Percentiles rank a stretch among this genome's conserved stretches.
Evolutionary conservation across 2,797 vertebrate species (phyloP).

Genomic region (Peromyscus melanophrys): DNA sequence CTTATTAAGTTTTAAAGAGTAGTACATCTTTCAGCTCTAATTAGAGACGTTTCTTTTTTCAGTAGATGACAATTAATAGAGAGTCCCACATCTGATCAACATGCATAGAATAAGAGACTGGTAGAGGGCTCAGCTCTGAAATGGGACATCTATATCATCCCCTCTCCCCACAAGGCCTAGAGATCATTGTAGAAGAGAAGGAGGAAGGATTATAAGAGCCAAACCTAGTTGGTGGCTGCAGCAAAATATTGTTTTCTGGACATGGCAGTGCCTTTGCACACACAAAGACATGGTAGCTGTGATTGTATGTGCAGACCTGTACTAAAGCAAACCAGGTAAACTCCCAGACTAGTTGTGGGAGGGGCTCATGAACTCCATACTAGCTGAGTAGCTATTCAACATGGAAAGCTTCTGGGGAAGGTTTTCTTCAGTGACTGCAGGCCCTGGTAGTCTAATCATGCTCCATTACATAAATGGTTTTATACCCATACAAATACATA

Average conservation of each 20-base stretch:
- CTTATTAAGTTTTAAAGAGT: constrained; percentile 30
- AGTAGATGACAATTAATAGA: neutral
- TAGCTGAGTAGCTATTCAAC: neutral
- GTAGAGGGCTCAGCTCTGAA: neutral
- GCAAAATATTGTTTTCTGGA: neutral
- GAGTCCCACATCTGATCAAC: neutral
- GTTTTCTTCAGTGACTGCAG: neutral
- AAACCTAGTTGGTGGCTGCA: neutral
- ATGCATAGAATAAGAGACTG: too few species aligned
- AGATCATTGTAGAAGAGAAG: neutral
- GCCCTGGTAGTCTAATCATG: neutral
- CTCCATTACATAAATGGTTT: neutral
- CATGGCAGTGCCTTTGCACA: neutral
- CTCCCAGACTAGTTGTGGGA: neutral
- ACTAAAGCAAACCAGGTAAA: neutral
- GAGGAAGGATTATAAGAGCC: neutral
- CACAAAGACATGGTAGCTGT: neutral
- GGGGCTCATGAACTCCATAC: too few species aligned
- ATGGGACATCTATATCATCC: too few species aligned
- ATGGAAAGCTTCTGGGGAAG: too few species aligned
- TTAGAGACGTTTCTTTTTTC: neutral
- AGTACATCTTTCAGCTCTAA: neutral
- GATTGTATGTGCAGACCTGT: neutral
- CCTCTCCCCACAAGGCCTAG: too few species aligned
- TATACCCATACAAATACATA: neutral